Percentiles rank a stretch among this genome's conserved stretches.
Evolutionary conservation across 2,113 vertebrate species (phyloP).

Genomic region (Butastur rufipennis): DNA sequence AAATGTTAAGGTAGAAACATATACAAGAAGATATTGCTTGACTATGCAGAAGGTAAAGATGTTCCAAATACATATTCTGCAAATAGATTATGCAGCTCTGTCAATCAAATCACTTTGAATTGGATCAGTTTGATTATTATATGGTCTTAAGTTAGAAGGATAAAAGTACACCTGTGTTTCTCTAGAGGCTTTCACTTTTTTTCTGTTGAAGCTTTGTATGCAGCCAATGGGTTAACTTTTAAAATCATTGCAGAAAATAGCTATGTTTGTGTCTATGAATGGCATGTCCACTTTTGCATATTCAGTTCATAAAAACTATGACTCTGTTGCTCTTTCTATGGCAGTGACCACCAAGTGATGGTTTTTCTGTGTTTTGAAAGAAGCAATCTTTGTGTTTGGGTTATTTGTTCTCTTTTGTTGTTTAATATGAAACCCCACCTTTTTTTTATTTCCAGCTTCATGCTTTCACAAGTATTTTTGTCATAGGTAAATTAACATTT

Average conservation of each 20-base stretch:
- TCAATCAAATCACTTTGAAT: not conserved
- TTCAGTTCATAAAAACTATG: not conserved
- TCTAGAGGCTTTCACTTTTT: not conserved
- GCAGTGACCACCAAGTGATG: not conserved
- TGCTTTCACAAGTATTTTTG: not conserved
- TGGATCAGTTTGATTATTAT: not conserved
- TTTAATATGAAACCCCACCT: not conserved
- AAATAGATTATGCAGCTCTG: not conserved
- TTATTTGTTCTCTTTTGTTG: not conserved
- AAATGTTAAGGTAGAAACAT: not conserved
- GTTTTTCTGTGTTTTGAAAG: not conserved
- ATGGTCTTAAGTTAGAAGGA: not conserved
- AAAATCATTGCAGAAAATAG: not conserved
- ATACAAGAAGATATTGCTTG: not conserved
- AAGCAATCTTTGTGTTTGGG: not conserved
- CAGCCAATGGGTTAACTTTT: not conserved
- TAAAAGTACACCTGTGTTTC: not conserved
- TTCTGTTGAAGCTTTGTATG: not conserved
- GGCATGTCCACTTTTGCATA: fast-evolving
- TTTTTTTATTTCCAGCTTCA: not conserved
- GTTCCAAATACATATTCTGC: not conserved
- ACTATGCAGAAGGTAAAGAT: not conserved
- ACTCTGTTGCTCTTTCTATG: not conserved
- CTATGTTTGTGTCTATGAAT: not conserved
- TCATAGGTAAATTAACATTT: not conserved